Conservation (phyloP, 2,888 invertebrate species). For the Nephrotoma appendiculata region DNA sequence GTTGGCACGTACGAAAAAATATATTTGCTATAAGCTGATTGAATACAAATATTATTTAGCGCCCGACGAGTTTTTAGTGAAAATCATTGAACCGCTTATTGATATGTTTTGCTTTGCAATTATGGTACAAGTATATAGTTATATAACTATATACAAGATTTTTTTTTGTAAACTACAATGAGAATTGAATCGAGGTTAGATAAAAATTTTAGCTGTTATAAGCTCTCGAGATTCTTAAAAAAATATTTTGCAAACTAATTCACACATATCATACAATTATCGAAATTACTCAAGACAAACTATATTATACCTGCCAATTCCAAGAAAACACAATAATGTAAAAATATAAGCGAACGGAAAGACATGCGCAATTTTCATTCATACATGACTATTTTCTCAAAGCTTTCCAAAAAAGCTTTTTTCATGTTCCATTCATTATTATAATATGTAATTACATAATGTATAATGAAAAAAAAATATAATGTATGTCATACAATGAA, state of each 20-base stretch:
- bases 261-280: not conserved
- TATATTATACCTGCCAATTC: not conserved
- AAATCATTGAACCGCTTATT: too few species aligned
- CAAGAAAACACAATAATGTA: not conserved
- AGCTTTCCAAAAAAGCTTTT: not conserved
- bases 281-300: not conserved
- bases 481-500: not conserved
- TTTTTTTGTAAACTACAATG: too few species aligned
- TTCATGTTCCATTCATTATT: not conserved
- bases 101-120: too few species aligned
- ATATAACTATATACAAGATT: too few species aligned
- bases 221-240: too few species aligned
- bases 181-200: too few species aligned
- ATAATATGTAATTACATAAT: not conserved
- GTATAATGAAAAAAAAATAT: not conserved
- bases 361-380: not conserved
- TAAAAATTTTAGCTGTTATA: too few species aligned
- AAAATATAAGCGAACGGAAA: not conserved
- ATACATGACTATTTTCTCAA: not conserved
- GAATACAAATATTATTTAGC: too few species aligned
- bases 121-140: too few species aligned
- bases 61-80: too few species aligned
- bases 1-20: not conserved
- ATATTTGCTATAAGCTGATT: too few species aligned
- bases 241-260: not conserved